Conservation (phyloP, 2,888 invertebrate genomes). For the Drosophila lacicola region DNA sequence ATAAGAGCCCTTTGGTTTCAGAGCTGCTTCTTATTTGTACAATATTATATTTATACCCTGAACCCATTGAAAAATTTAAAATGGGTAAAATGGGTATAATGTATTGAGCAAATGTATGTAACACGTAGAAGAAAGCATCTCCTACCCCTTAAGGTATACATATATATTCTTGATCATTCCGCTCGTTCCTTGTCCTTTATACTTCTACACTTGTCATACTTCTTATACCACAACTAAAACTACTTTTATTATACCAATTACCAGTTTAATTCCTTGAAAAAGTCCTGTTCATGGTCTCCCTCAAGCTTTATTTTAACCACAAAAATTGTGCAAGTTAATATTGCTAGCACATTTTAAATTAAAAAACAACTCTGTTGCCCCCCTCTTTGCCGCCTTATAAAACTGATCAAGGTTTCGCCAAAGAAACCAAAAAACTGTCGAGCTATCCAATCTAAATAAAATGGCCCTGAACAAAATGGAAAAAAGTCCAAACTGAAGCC, state of each 20-base stretch:
- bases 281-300: background rate
- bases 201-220: no score
- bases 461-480: constrained; percentile 1
- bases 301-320: background rate
- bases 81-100: no score
- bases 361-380: background rate
- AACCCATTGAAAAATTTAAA: no score
- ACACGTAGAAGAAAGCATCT: no score
- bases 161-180: background rate
- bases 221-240: no score
- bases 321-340: constrained; percentile 7
- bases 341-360: constrained; percentile 9
- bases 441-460: constrained; percentile 30
- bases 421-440: constrained; percentile 5
- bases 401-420: background rate
- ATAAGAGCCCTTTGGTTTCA: no score
- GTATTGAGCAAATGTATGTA: no score
- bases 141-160: background rate
- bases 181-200: no score
- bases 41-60: no score
- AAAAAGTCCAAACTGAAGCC: constrained; percentile 33
- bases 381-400: background rate
- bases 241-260: background rate
- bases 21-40: no score
- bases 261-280: background rate